Evolutionary conservation across 2,797 vertebrate genomes (phyloP).

Genomic region (Falco cherrug): DNA sequence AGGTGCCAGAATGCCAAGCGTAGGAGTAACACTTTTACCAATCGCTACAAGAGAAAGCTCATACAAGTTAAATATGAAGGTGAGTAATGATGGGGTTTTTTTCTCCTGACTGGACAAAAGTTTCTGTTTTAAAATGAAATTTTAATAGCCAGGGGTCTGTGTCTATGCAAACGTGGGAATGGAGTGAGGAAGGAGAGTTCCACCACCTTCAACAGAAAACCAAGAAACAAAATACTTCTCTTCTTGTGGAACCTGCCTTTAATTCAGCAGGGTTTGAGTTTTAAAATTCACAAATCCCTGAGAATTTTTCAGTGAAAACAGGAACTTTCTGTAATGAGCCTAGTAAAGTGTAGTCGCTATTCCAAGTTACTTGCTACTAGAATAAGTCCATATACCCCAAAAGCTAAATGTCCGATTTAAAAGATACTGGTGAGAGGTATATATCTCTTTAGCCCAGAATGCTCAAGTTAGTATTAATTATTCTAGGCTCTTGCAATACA

Average conservation of each 20-base stretch:
- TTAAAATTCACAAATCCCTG: neutral
- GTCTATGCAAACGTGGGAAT: neutral
- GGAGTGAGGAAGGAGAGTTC: neutral
- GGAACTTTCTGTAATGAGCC: neutral
- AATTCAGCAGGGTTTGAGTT: neutral
- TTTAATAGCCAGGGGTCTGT: neutral
- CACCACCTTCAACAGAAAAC: neutral
- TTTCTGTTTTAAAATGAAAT: neutral
- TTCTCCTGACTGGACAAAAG: neutral
- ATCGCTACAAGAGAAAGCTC: neutral
- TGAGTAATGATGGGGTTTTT: fast-evolving
- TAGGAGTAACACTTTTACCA: neutral
- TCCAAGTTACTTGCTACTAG: neutral
- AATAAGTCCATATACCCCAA: neutral
- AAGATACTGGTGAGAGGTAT: neutral
- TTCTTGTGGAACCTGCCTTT: neutral
- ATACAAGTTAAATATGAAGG: neutral
- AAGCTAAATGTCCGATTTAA: neutral
- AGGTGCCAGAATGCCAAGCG: neutral
- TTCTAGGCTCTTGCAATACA: constrained; percentile 4
- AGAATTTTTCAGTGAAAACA: neutral
- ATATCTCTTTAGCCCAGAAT: neutral
- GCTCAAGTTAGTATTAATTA: neutral
- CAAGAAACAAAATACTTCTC: neutral
- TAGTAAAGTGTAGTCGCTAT: neutral